These are phyloP conservation scores for Desmodus rotundus DNA, from an alignment of 2,113 vertebrate species.

Conservation along the genomic window DNA sequence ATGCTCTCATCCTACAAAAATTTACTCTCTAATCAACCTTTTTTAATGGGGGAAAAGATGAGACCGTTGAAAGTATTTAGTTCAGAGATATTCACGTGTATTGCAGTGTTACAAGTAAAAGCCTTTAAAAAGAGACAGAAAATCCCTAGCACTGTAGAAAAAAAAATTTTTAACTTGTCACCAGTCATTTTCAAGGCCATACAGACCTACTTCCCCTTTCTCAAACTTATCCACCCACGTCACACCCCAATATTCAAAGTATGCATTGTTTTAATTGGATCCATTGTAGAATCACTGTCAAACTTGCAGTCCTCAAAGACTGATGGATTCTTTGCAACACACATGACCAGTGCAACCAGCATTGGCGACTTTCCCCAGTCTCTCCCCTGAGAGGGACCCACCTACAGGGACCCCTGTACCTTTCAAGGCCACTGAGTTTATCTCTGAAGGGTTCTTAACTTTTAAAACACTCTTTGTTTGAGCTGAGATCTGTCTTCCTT, in stretches of 20 bases:
- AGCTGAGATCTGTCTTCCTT: neutral
- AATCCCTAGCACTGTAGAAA: neutral
- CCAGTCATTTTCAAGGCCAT: neutral
- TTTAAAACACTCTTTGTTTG: neutral
- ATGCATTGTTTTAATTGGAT: neutral
- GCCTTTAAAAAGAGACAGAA: neutral
- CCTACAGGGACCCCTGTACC: rapidly evolving
- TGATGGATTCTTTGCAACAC: neutral
- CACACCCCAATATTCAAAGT: neutral
- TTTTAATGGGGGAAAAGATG: neutral
- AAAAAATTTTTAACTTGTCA: neutral
- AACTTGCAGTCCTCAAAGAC: neutral
- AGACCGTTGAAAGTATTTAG: neutral
- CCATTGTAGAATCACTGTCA: neutral
- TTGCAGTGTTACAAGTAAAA: neutral
- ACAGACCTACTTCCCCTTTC: neutral
- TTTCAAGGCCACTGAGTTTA: neutral
- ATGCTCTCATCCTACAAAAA: neutral
- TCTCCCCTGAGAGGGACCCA: neutral
- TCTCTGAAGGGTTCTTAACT: neutral
- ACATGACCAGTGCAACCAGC: neutral
- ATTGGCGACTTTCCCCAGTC: neutral
- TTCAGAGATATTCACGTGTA: neutral
- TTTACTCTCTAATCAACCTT: neutral
- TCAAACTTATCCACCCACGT: neutral